Evolutionary conservation across 2,797 vertebrate genomes (phyloP).

Genomic region (Sarcophilus harrisii): DNA sequence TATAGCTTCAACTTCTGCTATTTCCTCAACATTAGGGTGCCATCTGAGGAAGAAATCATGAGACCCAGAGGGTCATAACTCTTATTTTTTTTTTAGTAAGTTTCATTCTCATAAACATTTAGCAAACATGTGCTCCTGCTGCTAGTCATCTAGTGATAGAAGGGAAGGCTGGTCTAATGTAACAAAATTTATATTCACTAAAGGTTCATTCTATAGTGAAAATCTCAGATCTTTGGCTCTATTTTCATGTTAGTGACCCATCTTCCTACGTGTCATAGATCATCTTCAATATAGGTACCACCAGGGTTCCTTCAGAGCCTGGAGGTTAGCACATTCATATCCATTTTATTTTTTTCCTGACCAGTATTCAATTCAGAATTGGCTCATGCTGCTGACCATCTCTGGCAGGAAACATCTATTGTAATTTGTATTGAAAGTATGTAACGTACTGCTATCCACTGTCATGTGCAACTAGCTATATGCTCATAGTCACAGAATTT

Average conservation of each 20-base stretch:
- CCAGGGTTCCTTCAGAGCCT: background rate
- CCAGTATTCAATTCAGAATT: background rate
- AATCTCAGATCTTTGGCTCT: background rate
- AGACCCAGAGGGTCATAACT: background rate
- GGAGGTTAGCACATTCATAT: background rate
- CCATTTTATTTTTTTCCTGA: background rate
- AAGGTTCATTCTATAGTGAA: background rate
- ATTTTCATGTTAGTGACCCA: background rate
- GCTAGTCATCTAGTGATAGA: background rate
- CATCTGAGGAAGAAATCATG: background rate
- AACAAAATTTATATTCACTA: background rate
- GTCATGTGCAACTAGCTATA: background rate
- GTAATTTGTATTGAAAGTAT: background rate
- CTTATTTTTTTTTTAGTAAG: background rate
- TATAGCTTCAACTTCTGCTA: background rate
- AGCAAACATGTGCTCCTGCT: background rate
- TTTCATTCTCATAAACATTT: background rate
- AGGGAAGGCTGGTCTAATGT: background rate
- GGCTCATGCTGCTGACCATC: background rate
- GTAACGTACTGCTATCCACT: background rate
- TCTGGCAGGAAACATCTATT: background rate
- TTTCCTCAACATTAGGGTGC: background rate
- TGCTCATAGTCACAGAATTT: background rate
- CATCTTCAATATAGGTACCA: background rate
- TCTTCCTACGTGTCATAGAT: background rate